Percentiles rank a stretch among this genome's conserved stretches.
Conservation (phyloP, 2,113 vertebrate genomes). For the Indri indri region DNA sequence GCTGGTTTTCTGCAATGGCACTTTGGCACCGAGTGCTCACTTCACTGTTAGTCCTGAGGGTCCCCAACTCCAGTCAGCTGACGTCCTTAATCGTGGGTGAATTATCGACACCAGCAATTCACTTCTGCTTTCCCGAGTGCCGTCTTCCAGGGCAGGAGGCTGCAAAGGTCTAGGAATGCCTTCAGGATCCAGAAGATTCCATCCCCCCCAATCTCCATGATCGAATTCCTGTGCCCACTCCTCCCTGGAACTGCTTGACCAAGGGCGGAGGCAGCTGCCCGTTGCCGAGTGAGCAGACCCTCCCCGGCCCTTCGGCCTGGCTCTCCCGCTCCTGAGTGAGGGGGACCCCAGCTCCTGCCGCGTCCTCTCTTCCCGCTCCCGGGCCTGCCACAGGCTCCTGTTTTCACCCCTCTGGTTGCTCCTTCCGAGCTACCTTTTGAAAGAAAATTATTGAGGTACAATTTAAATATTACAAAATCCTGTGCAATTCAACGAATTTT, state of each 20-base stretch:
- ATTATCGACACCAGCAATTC: not conserved
- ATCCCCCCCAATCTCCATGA: not conserved
- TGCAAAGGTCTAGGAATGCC: not conserved
- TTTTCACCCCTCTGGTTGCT: not conserved
- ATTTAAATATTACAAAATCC: not conserved
- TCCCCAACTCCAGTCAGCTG: not conserved
- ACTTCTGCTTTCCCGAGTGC: not conserved
- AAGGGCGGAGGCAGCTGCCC: not conserved
- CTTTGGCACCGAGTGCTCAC: not conserved
- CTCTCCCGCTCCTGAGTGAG: too few species aligned
- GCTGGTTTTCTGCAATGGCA: not conserved
- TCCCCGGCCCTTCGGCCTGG: not conserved
- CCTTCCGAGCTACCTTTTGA: not conserved
- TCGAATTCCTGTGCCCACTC: not conserved
- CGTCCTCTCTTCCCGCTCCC: accelerated
- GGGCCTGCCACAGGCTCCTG: accelerated
- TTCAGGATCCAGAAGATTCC: not conserved
- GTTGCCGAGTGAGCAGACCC: not conserved
- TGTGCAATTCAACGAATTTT: not conserved
- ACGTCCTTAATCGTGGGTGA: not conserved
- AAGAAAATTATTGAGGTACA: not conserved
- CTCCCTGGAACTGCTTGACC: accelerated
- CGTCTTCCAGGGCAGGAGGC: not conserved
- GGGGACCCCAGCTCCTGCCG: too few species aligned
- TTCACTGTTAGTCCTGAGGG: not conserved